Percentiles rank a stretch among this genome's conserved stretches.
These are phyloP conservation scores for Dreissena rostriformis DNA, from an alignment of 1,140 invertebrate species.

Conservation along the genomic window DNA sequence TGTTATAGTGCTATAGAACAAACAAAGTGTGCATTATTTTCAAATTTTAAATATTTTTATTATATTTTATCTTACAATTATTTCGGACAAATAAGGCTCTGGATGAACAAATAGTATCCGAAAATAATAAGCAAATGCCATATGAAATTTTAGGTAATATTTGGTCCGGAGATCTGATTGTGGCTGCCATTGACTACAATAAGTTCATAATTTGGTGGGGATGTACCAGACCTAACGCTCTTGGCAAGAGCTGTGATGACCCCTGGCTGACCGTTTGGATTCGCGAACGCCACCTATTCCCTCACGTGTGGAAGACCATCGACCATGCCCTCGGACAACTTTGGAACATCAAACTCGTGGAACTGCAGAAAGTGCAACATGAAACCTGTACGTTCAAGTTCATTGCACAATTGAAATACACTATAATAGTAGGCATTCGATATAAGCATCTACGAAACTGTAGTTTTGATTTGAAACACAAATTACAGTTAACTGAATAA, in stretches of 20 bases:
- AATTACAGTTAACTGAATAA: no score
- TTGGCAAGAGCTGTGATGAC: not conserved
- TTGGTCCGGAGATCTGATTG: not conserved
- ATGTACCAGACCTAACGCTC: not conserved
- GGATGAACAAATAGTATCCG: no score
- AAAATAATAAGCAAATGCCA: no score
- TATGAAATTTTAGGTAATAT: no score
- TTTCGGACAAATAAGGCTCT: no score
- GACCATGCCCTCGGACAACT: not conserved
- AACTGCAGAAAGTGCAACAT: not conserved
- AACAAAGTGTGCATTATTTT: no score
- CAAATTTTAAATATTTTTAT: no score
- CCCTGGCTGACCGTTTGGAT: slow-evolving; percentile 10
- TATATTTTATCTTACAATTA: no score
- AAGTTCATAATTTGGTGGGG: slow-evolving; percentile 2
- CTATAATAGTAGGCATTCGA: no score
- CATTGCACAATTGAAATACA: not conserved
- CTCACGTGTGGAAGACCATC: not conserved
- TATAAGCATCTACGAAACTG: no score
- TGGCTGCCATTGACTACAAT: slow-evolving; percentile 10
- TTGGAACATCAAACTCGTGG: not conserved
- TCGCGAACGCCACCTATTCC: not conserved
- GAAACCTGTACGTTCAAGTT: not conserved
- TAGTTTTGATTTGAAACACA: no score
- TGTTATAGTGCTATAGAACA: no score